These are phyloP conservation scores for Aleadryas rufinucha DNA, from an alignment of 2,113 vertebrate species.

Conservation along the genomic window DNA sequence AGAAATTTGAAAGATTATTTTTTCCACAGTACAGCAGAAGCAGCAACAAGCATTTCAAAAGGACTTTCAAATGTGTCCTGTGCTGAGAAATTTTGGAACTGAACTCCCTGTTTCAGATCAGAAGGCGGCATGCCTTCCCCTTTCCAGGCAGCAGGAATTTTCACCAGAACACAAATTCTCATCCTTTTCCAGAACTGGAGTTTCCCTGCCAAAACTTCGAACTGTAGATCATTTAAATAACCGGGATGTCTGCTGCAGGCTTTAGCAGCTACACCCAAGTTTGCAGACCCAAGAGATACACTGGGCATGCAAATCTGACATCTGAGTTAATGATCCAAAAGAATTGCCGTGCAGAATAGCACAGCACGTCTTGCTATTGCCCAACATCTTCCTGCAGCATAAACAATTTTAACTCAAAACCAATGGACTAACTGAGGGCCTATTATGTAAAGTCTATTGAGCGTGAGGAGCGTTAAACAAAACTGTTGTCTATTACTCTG, in stretches of 20 bases:
- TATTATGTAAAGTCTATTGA: not conserved
- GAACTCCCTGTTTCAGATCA: not conserved
- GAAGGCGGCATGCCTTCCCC: not conserved
- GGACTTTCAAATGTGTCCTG: rapidly evolving
- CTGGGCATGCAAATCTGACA: not conserved
- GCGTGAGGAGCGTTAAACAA: not conserved
- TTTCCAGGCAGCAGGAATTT: not conserved
- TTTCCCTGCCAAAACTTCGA: not conserved
- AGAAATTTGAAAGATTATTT: not conserved
- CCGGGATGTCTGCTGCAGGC: rapidly evolving
- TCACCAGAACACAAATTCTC: not conserved
- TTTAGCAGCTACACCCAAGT: not conserved
- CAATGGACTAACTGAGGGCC: not conserved
- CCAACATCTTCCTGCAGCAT: not conserved
- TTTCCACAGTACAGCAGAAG: not conserved
- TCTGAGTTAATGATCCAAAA: not conserved
- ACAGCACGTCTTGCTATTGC: not conserved
- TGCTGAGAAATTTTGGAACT: not conserved
- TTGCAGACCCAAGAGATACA: not conserved
- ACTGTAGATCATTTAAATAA: not conserved
- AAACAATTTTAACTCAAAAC: not conserved
- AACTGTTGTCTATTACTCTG: not conserved
- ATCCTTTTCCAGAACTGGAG: not conserved
- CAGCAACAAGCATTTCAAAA: not conserved
- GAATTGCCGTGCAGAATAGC: not conserved